Evolutionary conservation across 2,113 vertebrate genomes (phyloP), one percentile per base, ranked within the genome.

Genomic region (Dicerorhinus sumatrensis): DNA sequence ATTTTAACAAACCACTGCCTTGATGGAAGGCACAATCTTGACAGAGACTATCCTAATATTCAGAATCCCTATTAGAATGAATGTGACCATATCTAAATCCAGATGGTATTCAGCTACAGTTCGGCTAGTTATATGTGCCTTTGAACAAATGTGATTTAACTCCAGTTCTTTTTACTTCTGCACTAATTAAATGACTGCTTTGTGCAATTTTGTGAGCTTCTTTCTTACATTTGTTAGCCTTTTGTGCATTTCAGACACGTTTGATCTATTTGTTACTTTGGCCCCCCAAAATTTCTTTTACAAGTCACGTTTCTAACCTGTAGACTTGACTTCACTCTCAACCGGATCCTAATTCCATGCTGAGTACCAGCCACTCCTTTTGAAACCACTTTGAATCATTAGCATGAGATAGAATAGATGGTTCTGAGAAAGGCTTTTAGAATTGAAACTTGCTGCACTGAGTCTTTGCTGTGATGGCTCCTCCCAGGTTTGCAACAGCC

Each of bases 181-280:
- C 9, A 14, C 72, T 89, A 79, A 91, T 94, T 70, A 89, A 86
- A 85, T n/a, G 60, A 81, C 36, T 13, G 17, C 54, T 62, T 73
- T 48, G 29, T 96, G 81, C 65, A 72, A 0, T 73, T 96, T 79
- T 81, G 25, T 39, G 6, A 82, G 56, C 75, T 58, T 56, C n/a
- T 86, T 97, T 90, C 80, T 75, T 77, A 16, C 58, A 73, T 93
- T 90, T 89, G 42, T 80, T 81, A 77, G 42, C 36, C 80, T 89
- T 84, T 56, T 42, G 33, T 69, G 21, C 79, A 63, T 81, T 46
- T 81, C 54, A 87, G 23, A 65, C 13, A 23, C 46, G 85, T 95
- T 86, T 96, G 36, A 92, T 96, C 89, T 69, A 12, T 58, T 88
- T 75, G 56, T 94, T 77, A 85, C 46, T 82, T 83, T 77, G 62